Percentiles rank a stretch among this genome's conserved stretches.
These are phyloP conservation scores for Paguma larvata DNA, from an alignment of 2,797 vertebrate genomes.

Conservation along the genomic window DNA sequence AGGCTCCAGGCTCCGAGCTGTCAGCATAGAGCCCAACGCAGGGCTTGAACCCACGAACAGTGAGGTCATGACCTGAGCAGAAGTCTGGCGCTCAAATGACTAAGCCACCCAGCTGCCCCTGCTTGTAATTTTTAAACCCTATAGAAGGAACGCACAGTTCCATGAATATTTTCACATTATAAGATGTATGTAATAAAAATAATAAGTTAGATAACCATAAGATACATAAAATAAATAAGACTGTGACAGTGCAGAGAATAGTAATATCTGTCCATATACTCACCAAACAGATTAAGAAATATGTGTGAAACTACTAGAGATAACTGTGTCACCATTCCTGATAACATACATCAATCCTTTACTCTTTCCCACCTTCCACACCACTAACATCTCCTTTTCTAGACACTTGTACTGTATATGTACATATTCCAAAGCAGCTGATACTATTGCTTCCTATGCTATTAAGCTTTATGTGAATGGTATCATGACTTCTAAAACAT, in stretches of 20 bases:
- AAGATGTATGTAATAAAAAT: conserved; percentile 2
- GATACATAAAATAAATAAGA: background rate
- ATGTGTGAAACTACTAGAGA: background rate
- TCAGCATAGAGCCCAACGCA: too few species aligned
- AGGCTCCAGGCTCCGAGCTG: too few species aligned
- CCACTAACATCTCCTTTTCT: background rate
- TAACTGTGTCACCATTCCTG: background rate
- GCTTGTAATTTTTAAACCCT: background rate
- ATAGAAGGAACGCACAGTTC: background rate
- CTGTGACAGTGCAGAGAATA: background rate
- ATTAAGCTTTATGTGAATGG: background rate
- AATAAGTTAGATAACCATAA: background rate
- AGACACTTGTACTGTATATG: background rate
- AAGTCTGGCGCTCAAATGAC: too few species aligned
- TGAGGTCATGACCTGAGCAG: too few species aligned
- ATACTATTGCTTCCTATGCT: background rate
- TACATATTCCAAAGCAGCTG: background rate
- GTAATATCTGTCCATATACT: background rate
- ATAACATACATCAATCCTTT: background rate
- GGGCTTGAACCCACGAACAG: too few species aligned
- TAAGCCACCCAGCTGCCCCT: background rate
- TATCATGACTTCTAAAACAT: background rate
- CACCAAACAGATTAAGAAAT: background rate
- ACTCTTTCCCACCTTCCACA: background rate
- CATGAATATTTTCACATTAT: background rate